These are phyloP conservation scores for Spilarctia lutea DNA, from an alignment of 2,888 invertebrate species.

Conservation along the genomic window DNA sequence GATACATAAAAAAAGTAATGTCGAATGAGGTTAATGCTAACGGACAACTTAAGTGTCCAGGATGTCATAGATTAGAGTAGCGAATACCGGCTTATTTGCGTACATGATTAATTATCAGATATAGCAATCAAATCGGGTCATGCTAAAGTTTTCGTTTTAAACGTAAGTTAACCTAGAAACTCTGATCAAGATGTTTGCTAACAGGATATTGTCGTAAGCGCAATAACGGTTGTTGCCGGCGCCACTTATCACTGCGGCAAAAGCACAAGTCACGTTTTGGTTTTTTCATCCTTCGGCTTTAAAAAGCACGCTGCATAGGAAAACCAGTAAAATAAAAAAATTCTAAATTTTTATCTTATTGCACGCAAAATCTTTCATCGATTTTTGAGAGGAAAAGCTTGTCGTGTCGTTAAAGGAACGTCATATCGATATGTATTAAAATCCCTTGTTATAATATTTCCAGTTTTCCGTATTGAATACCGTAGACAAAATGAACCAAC, in stretches of 20 bases:
- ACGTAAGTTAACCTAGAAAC: constrained; percentile 54
- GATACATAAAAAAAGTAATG: constrained; percentile 1
- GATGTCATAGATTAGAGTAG: constrained; percentile 26
- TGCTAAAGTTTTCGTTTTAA: constrained; percentile 40
- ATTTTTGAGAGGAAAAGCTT: not conserved
- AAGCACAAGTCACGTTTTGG: constrained; percentile 31
- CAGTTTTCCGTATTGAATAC: not conserved
- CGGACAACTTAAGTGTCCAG: constrained; percentile 18
- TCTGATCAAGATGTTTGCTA: constrained; percentile 51
- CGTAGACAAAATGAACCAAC: not conserved
- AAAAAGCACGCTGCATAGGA: not conserved
- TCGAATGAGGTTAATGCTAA: constrained; percentile 15
- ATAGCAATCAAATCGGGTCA: constrained; percentile 31
- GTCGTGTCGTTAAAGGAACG: not conserved
- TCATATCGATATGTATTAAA: not conserved
- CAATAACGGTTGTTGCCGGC: constrained; percentile 45
- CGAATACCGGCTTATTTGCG: constrained; percentile 26
- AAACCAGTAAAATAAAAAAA: not conserved
- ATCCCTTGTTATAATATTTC: not conserved
- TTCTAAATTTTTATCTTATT: rapidly evolving
- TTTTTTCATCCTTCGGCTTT: constrained; percentile 29
- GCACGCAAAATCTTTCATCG: not conserved
- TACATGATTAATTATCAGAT: constrained; percentile 32
- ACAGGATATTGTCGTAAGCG: constrained; percentile 53
- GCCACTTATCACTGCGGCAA: constrained; percentile 33